These are phyloP conservation scores for Cladopsammia gracilis DNA, from an alignment of 64 coral and sea anemone genomes.

Conservation along the genomic window DNA sequence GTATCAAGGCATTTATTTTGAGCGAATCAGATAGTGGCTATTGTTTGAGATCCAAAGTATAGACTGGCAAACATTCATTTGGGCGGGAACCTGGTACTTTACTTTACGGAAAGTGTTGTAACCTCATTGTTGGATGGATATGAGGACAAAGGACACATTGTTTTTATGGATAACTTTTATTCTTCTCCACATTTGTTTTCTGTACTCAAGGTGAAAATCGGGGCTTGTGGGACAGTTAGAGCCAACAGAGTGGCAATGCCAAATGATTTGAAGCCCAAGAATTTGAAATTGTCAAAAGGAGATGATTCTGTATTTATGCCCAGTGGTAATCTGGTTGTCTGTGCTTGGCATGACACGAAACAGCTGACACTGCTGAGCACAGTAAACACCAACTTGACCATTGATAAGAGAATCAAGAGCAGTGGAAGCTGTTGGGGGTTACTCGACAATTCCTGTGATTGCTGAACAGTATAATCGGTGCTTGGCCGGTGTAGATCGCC, in stretches of 20 bases:
- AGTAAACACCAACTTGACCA: slow-evolving; percentile 69
- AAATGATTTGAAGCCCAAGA: slow-evolving; percentile 47
- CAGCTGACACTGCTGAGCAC: slow-evolving; percentile 49
- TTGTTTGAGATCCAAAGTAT: too few species aligned
- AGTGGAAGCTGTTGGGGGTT: background rate
- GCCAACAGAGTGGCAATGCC: slow-evolving; percentile 62
- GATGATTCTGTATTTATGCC: slow-evolving; percentile 57
- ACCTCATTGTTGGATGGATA: too few species aligned
- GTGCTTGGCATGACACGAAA: slow-evolving; percentile 79
- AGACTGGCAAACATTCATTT: too few species aligned
- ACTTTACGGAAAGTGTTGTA: too few species aligned
- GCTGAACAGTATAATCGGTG: slow-evolving; percentile 58
- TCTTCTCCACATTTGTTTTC: slow-evolving; percentile 59
- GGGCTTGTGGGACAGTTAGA: slow-evolving; percentile 63
- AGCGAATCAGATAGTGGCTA: too few species aligned
- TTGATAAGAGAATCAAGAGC: slow-evolving; percentile 23
- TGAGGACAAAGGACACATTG: too few species aligned
- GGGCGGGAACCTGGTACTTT: too few species aligned
- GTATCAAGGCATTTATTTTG: too few species aligned
- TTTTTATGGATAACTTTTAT: too few species aligned
- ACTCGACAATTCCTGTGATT: slow-evolving; percentile 44
- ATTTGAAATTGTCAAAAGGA: slow-evolving; percentile 49
- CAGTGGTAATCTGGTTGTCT: slow-evolving; percentile 64
- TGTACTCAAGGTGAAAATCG: slow-evolving; percentile 61
- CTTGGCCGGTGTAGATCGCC: slow-evolving; percentile 73